A percentile compares a stretch with the other conserved stretches of the same genome.
Conservation (phyloP, 2,888 invertebrate genomes). For the Calameuta filiformis region DNA sequence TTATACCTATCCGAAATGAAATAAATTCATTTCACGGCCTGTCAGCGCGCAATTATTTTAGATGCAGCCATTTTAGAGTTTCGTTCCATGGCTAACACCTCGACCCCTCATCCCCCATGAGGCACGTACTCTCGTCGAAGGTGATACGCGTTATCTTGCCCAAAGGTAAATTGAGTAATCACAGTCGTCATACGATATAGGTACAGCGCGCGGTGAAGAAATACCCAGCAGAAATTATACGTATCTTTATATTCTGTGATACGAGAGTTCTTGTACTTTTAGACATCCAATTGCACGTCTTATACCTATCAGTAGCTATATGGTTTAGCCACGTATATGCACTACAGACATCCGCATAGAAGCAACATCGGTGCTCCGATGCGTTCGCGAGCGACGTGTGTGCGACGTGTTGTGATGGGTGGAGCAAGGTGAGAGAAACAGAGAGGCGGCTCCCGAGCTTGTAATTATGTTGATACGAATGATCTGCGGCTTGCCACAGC, state of each 20-base stretch:
- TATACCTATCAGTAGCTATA: neutral
- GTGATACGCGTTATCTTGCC: conserved; percentile 7
- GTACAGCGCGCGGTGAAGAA: neutral
- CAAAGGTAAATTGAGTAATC: conserved; percentile 17
- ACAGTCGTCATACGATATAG: neutral
- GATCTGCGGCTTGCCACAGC: conserved; percentile 65
- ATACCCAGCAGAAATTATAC: neutral
- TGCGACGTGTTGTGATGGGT: conserved; percentile 64
- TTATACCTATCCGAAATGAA: conserved; percentile 65
- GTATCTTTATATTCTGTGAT: neutral
- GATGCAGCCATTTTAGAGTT: conserved; percentile 59
- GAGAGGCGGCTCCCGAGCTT: conserved; percentile 67
- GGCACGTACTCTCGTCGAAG: conserved; percentile 31
- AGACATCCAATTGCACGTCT: neutral
- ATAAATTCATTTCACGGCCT: conserved; percentile 67
- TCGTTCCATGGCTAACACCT: conserved; percentile 55
- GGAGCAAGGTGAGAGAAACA: conserved; percentile 65
- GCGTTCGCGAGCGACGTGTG: conserved; percentile 29
- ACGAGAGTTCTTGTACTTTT: neutral
- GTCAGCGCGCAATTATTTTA: conserved; percentile 66
- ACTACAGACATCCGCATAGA: neutral
- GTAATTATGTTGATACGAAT: conserved; percentile 68
- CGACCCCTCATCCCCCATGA: conserved; percentile 45
- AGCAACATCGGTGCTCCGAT: neutral
- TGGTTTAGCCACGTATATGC: neutral